Evolutionary conservation across 2,888 invertebrate species (phyloP), one percentile per base, ranked within the genome.

Genomic region (Zygothrica quintamaculata): DNA sequence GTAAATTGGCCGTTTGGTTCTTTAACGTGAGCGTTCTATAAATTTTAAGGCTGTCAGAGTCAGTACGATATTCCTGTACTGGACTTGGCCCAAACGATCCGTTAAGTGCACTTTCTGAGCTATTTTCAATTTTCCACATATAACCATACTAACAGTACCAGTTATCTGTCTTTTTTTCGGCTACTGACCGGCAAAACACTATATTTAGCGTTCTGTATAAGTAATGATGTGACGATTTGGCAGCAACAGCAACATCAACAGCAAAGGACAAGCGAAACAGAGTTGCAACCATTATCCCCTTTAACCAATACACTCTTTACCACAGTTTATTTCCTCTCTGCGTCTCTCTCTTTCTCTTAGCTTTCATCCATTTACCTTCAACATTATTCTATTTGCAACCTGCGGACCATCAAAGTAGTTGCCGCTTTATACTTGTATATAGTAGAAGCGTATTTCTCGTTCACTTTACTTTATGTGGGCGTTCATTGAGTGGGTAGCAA

Each of bases 171-270:
- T 62, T n/a, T n/a, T 69, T 65, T 76, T 60, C 51, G 65, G 46
- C 67, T 37, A 48, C 25, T 12, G 34, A 42, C 44, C 58, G 51
- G 43, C 61, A 78, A 74, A 80, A 71, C 81, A 77, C 78, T 77
- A 69, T 77, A 72, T 81, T 80, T 84, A 61, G 65, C 51, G 50
- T 40, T 53, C 42, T 52, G 74, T 72, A 84, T 80, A 80, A 80
- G 82, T 80, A 80, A 80, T 80, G 80, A 80, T 80, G 80, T 80
- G 80, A 80, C 84, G 80, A 80, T 81, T 80, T 80, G 80, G 86
- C 79, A 72, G 85, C 53, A 71, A 50, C 73, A 68, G 73, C 71
- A 67, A 71, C 74, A 72, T 57, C 40, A 26, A 29, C 39, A 29
- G 12, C 31, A 2, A 31, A 31, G n/a, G n/a, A 33, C 29, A n/a